These are phyloP conservation scores for Yponomeuta evonymella DNA, from an alignment of 2,888 invertebrate species.

Conservation along the genomic window DNA sequence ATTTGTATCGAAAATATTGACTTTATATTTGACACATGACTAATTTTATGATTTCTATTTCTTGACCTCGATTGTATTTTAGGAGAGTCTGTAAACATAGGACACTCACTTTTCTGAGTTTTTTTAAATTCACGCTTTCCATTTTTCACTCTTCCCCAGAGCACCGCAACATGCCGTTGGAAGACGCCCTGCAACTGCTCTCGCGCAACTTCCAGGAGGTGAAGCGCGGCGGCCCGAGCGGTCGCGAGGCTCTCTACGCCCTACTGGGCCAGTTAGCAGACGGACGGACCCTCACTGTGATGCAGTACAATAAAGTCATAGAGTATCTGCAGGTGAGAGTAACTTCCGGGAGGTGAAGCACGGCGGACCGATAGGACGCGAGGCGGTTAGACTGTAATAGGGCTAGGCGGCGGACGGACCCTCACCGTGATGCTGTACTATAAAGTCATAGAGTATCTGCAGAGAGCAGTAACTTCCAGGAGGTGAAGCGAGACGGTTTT, in stretches of 20 bases:
- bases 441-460: slow-evolving; percentile 77
- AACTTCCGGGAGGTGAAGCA: neutral
- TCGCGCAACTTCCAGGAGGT: slow-evolving; percentile 80
- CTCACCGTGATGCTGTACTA: slow-evolving; percentile 88
- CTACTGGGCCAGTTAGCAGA: slow-evolving; percentile 88
- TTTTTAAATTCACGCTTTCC: too few relatives aligned
- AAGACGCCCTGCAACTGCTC: slow-evolving; percentile 89
- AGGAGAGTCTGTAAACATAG: too few relatives aligned
- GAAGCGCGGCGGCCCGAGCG: slow-evolving; percentile 65
- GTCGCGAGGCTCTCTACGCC: slow-evolving; percentile 80
- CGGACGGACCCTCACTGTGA: slow-evolving; percentile 84
- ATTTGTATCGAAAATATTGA: too few relatives aligned
- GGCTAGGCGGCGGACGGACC: slow-evolving; percentile 87
- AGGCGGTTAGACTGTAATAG: slow-evolving; percentile 83
- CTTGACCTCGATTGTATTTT: too few relatives aligned
- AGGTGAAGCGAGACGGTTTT: too few relatives aligned
- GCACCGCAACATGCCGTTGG: slow-evolving; percentile 96
- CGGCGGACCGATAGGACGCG: slow-evolving; percentile 64
- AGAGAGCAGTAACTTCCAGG: slow-evolving; percentile 35
- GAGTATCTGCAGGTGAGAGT: slow-evolving; percentile 59
- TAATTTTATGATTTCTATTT: too few relatives aligned
- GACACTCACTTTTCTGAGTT: too few relatives aligned
- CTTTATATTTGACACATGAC: too few relatives aligned
- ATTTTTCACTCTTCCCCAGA: slow-evolving; percentile 69
- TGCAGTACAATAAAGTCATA: slow-evolving; percentile 87